Evolutionary conservation across 1,140 invertebrate species (phyloP), one percentile per base, ranked within the genome.

Genomic region (Tenebrio molitor): DNA sequence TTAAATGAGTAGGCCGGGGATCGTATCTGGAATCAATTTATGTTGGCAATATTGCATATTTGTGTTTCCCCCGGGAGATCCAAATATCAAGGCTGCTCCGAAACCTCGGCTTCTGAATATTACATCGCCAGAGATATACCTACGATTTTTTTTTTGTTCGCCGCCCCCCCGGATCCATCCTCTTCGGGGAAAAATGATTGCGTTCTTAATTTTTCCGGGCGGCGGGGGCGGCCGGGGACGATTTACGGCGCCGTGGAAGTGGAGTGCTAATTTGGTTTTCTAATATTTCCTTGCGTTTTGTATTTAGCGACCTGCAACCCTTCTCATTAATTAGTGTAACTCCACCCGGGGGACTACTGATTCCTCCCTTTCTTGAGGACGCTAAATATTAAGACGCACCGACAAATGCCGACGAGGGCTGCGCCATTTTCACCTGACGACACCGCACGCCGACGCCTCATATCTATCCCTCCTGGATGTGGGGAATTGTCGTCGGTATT

Each of bases 11-110:
- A 77, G 78, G 78, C 76, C 63, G 71, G 72, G 74, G 77, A 77
- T 76, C 75, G 76, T 78, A 81, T 81, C 80, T 77, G 77, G 78
- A 80, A 81, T 81, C 80, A 81, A 81, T 81, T 81, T 81, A 81
- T 81, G 80, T 77, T 78, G 78, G 80, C 79, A 79, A 80, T 81
- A 81, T 81, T 79, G 78, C 80, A 80, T 81, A 81, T 81, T 81
- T 81, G 80, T 81, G 80, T 77, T 78, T 80, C 80, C 79, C 79
- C 71, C 74, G 80, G 74, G 80, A 81, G 70, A 58, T 21, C 63
- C 72, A 74, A 65, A 78, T 79, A 78, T 79, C 73, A 76, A 76
- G 75, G 58, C 74, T 42, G 71, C 72, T 50, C 66, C 68, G 41
- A 74, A 75, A 77, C 72, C 67, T 74, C 72, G 29, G 72, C 64